These are phyloP conservation scores for Drosophila melanosoma DNA, from an alignment of 2,888 invertebrate genomes.

Conservation along the genomic window DNA sequence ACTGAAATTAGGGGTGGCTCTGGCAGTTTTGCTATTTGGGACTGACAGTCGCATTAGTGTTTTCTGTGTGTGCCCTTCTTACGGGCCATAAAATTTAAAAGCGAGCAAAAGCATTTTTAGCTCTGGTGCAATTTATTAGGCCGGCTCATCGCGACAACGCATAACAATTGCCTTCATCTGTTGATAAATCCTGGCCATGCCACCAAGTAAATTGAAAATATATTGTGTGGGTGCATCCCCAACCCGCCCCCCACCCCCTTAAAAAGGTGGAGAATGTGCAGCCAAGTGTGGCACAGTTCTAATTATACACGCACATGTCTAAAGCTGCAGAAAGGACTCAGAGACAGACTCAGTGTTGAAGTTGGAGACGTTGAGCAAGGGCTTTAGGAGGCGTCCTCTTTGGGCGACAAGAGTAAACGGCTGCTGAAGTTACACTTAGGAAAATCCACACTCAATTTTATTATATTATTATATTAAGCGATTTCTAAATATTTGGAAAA, in stretches of 20 bases:
- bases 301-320: slow-evolving; percentile 79
- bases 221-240: slow-evolving; percentile 34
- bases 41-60: slow-evolving; percentile 68
- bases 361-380: slow-evolving; percentile 37
- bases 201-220: slow-evolving; percentile 80
- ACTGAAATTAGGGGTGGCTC: slow-evolving; percentile 70
- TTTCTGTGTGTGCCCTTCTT: slow-evolving; percentile 68
- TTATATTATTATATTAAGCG: not conserved
- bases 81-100: slow-evolving; percentile 81
- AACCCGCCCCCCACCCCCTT: not conserved
- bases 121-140: slow-evolving; percentile 79
- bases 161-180: slow-evolving; percentile 80
- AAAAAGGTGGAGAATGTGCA: slow-evolving; percentile 63
- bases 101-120: slow-evolving; percentile 78
- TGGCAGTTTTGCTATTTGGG: slow-evolving; percentile 21
- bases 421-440: not conserved
- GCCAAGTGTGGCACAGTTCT: slow-evolving; percentile 77
- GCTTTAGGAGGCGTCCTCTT: slow-evolving; percentile 43
- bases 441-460: not conserved
- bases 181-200: slow-evolving; percentile 79
- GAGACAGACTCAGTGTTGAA: not conserved
- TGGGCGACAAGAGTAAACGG: slow-evolving; percentile 35
- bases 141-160: slow-evolving; percentile 73
- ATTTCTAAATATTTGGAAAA: not conserved
- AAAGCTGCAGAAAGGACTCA: slow-evolving; percentile 18